A percentile compares a stretch with the other conserved stretches of the same genome.
Evolutionary conservation across 2,113 vertebrate species (phyloP).

Genomic region (Arvicanthis niloticus): DNA sequence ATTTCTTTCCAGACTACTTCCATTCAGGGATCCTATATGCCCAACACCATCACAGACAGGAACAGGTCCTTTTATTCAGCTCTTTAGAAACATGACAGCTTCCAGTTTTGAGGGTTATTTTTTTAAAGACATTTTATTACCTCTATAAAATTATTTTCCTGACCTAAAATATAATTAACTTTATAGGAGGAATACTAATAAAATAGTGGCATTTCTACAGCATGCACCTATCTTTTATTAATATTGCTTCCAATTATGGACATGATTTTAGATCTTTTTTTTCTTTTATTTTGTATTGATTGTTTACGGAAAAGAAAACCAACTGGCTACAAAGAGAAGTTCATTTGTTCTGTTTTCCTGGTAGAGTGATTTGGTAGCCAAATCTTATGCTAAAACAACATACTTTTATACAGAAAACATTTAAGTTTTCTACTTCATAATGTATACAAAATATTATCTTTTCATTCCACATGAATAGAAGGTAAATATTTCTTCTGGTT

Average conservation of each 20-base stretch:
- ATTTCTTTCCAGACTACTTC: too few relatives aligned
- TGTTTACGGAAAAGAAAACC: background rate
- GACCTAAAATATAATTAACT: background rate
- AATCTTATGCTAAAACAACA: background rate
- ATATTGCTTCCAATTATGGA: background rate
- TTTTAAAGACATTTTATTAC: background rate
- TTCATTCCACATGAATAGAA: background rate
- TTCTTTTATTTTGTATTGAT: accelerated
- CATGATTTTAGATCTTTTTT: background rate
- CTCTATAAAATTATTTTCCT: background rate
- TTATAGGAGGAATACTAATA: background rate
- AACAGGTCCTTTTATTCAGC: background rate
- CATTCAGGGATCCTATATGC: background rate
- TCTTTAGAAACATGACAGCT: background rate
- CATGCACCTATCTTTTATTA: background rate
- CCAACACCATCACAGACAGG: background rate
- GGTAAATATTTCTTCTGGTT: background rate
- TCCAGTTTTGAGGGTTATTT: background rate
- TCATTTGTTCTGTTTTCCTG: background rate
- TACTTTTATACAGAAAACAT: background rate
- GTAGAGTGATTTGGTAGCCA: background rate
- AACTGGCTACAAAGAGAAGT: background rate
- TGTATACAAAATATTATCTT: background rate
- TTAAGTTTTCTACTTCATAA: background rate
- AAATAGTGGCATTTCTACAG: background rate